Conservation (phyloP, 2,113 vertebrate genomes). For the Pachypanchax playfairii region DNA sequence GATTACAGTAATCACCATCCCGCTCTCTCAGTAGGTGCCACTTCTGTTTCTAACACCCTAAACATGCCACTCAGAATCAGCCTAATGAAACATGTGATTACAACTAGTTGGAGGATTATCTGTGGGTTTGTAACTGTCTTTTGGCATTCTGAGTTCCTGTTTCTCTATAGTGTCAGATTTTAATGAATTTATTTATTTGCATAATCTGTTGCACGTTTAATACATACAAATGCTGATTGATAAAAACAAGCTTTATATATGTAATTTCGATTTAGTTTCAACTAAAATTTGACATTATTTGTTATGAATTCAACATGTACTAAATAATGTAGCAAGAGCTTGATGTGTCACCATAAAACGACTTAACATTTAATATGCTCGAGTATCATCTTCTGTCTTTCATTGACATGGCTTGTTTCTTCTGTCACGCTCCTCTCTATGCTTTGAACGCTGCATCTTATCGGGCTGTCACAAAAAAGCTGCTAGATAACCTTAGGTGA, state of each 20-base stretch:
- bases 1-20: conserved; percentile 72
- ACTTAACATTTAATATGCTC: conserved; percentile 27
- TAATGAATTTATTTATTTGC: too few relatives aligned
- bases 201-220: not conserved
- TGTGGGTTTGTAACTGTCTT: not conserved
- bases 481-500: conserved; percentile 57
- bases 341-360: conserved; percentile 33
- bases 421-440: conserved; percentile 9
- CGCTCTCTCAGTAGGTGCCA: conserved; percentile 49
- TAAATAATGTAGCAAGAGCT: conserved; percentile 30
- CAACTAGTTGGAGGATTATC: conserved; percentile 31
- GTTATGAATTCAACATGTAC: conserved; percentile 13
- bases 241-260: not conserved
- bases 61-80: conserved; percentile 57
- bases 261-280: too few relatives aligned
- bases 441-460: conserved; percentile 53
- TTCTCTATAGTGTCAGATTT: too few relatives aligned
- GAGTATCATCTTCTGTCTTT: conserved; percentile 28
- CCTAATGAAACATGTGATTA: conserved; percentile 64
- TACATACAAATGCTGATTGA: not conserved
- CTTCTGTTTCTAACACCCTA: conserved; percentile 51
- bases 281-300: too few relatives aligned
- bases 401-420: conserved; percentile 26
- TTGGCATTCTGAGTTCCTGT: not conserved
- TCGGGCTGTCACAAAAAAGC: conserved; percentile 58